Conservation (phyloP, 2,113 vertebrate species). For the Pseudonaja textilis region DNA sequence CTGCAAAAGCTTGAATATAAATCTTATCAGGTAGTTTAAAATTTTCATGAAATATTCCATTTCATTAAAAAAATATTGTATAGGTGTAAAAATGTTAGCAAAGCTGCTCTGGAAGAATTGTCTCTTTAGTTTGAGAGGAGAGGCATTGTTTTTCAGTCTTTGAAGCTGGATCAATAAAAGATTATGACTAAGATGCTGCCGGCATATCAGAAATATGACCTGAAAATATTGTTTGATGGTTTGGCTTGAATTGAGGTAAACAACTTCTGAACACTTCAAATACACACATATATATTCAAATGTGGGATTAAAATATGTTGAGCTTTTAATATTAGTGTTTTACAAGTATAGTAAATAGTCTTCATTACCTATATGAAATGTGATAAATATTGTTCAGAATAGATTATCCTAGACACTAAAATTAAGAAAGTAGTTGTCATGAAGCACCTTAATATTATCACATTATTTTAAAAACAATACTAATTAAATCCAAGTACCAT, state of each 20-base stretch:
- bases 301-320: not conserved
- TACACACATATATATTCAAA: not conserved
- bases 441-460: not conserved
- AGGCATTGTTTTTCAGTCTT: not conserved
- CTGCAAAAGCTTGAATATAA: not conserved
- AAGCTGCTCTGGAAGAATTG: not conserved
- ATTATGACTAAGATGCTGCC: not conserved
- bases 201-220: not conserved
- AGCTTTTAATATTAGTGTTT: not conserved
- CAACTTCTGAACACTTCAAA: not conserved
- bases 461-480: not conserved
- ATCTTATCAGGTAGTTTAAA: not conserved
- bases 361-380: not conserved
- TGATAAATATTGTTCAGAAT: not conserved
- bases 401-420: not conserved
- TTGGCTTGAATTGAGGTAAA: not conserved
- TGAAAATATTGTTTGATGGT: not conserved
- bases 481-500: not conserved
- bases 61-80: not conserved
- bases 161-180: not conserved
- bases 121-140: not conserved
- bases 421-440: not conserved
- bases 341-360: not conserved
- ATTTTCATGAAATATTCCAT: not conserved
- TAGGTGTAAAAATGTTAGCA: not conserved